Base-by-base conservation (phyloP, 2,888 invertebrate species). In the Adelphocoris suturalis region DNA sequence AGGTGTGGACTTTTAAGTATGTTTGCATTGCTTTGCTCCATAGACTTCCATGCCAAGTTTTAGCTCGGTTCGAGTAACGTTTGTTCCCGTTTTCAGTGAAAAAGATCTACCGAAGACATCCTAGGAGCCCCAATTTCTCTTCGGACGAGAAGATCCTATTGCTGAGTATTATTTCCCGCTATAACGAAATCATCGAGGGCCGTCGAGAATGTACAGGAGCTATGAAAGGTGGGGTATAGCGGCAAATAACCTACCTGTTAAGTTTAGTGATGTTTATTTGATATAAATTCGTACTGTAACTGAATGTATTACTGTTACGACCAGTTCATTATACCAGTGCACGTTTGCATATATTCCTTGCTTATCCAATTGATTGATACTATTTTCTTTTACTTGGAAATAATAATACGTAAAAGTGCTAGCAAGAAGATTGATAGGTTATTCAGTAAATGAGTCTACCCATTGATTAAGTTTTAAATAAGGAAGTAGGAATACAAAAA, bases 131-230 rank as follows among this genome's bases (percentile, higher is more conserved):
- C 12, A 86, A 86, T 75, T 86, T 86, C 48, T 86, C 86, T 7
- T 23, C 48, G 4, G 16, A 48, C 47, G 86, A 86, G n/a, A 68
- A 76, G 27, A 37, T 86, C 47, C 76, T 86, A 5, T 23, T 86
- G 3, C 52, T 86, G 47, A 48, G 48, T 13, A 68, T 86, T 13
- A 86, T 86, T 27, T 68, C 76, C 48, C 47, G 86, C 11, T 86
- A 86, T 48, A 86, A 48, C 86, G 76, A 86, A 27, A 55, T 86
- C 52, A 86, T 86, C 68, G 86, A 86, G 47, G 85, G 85, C 14
- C 85, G 61, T 4, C 57, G 85, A 3, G 85, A 85, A 23, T 19
- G n/a, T 52, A 52, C 82, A 13, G 82, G 82, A 47, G 27, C 47
- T 16, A 57, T 85, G 85, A 57, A 61, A 61, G 46, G 37, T 80